Evolutionary conservation across 1,140 invertebrate genomes (phyloP).

Genomic region (Cyrtorhinus lividipennis): DNA sequence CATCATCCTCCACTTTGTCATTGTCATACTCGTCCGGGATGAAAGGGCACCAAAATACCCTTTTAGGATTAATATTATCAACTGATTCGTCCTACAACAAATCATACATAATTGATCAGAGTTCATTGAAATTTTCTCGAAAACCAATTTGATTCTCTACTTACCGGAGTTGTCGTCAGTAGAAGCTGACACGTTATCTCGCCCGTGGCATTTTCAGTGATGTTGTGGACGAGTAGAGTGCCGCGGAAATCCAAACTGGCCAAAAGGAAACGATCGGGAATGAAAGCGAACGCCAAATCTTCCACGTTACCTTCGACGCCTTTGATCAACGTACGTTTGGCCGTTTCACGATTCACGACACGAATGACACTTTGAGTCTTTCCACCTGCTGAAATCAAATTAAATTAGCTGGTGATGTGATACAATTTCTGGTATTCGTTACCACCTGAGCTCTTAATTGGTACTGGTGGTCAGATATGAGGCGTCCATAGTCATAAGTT

Average conservation of each 20-base stretch:
- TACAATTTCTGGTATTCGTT: too few relatives aligned
- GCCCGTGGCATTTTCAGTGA: conserved; percentile 41
- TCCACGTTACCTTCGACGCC: conserved; percentile 69
- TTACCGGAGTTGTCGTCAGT: conserved; percentile 31
- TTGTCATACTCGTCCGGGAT: conserved; percentile 52
- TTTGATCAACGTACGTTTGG: conserved; percentile 65
- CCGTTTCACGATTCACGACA: conserved; percentile 58
- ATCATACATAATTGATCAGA: not conserved
- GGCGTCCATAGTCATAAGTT: not conserved
- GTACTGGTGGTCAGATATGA: too few relatives aligned
- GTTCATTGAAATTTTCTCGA: too few relatives aligned
- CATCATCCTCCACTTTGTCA: conserved; percentile 40
- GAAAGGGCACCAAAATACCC: conserved; percentile 85
- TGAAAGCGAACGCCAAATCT: conserved; percentile 79
- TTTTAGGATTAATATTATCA: conserved; percentile 29
- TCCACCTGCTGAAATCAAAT: conserved; percentile 32
- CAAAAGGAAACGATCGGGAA: conserved; percentile 55
- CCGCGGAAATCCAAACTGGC: conserved; percentile 75
- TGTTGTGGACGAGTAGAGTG: conserved; percentile 64
- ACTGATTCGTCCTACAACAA: conserved; percentile 14
- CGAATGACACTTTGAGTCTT: conserved; percentile 64
- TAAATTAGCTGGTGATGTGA: too few relatives aligned
- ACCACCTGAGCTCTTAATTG: too few relatives aligned
- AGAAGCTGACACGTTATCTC: conserved; percentile 38
- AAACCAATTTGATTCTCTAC: too few relatives aligned